A percentile compares a stretch with the other conserved stretches of the same genome.
phyloP scores from a whole-genome alignment of 2,113 vertebrate genomes.

The Pao palembangensis region DNA sequence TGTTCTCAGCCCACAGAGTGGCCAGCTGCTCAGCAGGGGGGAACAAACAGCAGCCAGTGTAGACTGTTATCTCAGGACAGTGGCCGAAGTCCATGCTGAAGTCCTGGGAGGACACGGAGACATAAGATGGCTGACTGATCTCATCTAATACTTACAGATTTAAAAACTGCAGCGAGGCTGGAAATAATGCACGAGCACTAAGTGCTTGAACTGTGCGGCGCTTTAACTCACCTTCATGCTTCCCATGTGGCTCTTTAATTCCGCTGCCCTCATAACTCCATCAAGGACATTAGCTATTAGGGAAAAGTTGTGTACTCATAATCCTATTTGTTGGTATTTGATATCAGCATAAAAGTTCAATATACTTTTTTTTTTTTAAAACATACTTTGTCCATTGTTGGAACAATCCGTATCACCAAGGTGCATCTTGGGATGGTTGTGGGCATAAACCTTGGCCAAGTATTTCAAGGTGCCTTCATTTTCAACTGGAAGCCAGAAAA shows the following conservation, averaged over 20 bases:
- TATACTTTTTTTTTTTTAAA: too few relatives aligned
- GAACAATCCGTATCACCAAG: constrained; percentile 85
- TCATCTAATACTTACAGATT: not conserved
- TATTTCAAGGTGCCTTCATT: constrained; percentile 91
- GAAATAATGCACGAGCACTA: not conserved
- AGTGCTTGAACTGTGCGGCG: not conserved
- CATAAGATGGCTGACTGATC: not conserved
- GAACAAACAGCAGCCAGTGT: constrained; percentile 91
- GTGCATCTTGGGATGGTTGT: constrained; percentile 91
- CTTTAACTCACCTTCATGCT: constrained; percentile 90
- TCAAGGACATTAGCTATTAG: constrained; percentile 61
- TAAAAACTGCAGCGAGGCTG: not conserved
- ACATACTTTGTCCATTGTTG: constrained; percentile 86
- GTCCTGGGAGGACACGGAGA: constrained; percentile 77
- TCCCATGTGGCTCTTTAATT: constrained; percentile 91
- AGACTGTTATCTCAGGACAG: constrained; percentile 96
- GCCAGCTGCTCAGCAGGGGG: constrained; percentile 84
- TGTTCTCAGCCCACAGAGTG: constrained; percentile 88
- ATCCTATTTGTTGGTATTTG: not conserved
- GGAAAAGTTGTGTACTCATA: not conserved
- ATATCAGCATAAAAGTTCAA: too few relatives aligned
- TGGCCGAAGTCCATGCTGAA: constrained; percentile 90
- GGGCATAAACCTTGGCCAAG: constrained; percentile 89
- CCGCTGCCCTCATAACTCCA: constrained; percentile 90
- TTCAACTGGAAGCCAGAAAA: constrained; percentile 75